Evolutionary conservation across 1,140 invertebrate genomes (phyloP), one percentile per base, ranked within the genome.

Genomic region (Dryas iulia): DNA sequence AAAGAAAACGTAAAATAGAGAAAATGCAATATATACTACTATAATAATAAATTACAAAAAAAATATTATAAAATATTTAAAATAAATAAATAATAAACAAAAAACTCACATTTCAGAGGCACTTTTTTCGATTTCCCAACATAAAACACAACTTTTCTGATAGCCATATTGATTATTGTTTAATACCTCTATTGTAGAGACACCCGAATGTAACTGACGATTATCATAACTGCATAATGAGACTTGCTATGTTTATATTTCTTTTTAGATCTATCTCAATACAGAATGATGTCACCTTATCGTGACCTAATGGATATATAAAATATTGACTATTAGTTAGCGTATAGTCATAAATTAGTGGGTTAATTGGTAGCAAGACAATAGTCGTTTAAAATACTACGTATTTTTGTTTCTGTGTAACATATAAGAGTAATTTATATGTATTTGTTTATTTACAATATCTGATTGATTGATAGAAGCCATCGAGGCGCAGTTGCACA

Each of bases 131-230:
- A 23, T 53, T 67, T 30, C 53, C 53, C 57, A 0, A 76, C 52
- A 59, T 76, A 57, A 69, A 84, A 61, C 2, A 84, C 47, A 24
- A 85, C 67, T 74, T 79, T 81, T 6, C 56, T 66, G 21, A 79
- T 66, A 12, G 79, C 69, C 69, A 79, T 84, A 33, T n/a, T n/a
- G n/a, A n/a, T n/a, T n/a, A 66, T 66, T 33, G 26, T 31, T 66
- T 59, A 66, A 61, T 71, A 66, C 78, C 57, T 74, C 47, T 59
- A 71, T 56, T 24, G 56, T n/a, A 64, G 47, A 62, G 31, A 64
- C 60, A 71, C 62, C 71, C 60, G 69, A 71, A 58, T 64, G 58
- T 60, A 54, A 83, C 79, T 85, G 78, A 78, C 69, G 53, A 68
- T 71, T 64, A 71, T 69, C 69, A 54, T 65, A 70, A 68, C 61